Evolutionary conservation across 1,140 invertebrate genomes (phyloP), one percentile per base, ranked within the genome.

Genomic region (Trichoplusia ni): DNA sequence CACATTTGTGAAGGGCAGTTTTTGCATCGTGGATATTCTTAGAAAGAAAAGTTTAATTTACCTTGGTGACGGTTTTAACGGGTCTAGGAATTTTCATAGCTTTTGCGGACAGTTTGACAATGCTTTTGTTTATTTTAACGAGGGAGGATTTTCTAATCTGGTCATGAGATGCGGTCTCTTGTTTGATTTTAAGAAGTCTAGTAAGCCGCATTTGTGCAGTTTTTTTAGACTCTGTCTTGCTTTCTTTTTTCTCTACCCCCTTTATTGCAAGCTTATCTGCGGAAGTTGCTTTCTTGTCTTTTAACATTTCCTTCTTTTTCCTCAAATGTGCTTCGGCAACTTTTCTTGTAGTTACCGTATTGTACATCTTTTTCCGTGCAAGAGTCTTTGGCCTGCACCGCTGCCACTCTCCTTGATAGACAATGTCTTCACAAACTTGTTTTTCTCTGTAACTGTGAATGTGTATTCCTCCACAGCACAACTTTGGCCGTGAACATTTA

Each of bases 371-470:
- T 46, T 65, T 84, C 61, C 66, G 75, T 25, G 14, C 27, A 31
- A 53, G 11, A 29, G 35, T 18, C 56, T 68, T 73, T 14, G 70
- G 67, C 5, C 40, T 67, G 40, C 63, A 56, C 56, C 63, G 59
- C 56, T 87, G 81, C 87, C 87, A 90, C 25, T 82, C 67, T 53
- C 87, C 86, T 79, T 85, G 84, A 65, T 77, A 90, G 6, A 89
- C 56, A 21, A 90, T 66, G 69, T 90, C 87, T 76, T 89, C 79
- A 47, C 74, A 84, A 11, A 63, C 33, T 49, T 73, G 51, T 42
- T 66, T 79, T 21, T 83, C 77, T 65, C 68, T 87, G 37, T 77
- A 90, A 66, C 84, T 87, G 58, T 89, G 87, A 3, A 90, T 69
- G 58, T 84, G 66, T 19, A 85, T 75, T n/a, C 80, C 79, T 18